Base-by-base conservation (phyloP, 2,113 vertebrate genomes). In the Pionites leucogaster region DNA sequence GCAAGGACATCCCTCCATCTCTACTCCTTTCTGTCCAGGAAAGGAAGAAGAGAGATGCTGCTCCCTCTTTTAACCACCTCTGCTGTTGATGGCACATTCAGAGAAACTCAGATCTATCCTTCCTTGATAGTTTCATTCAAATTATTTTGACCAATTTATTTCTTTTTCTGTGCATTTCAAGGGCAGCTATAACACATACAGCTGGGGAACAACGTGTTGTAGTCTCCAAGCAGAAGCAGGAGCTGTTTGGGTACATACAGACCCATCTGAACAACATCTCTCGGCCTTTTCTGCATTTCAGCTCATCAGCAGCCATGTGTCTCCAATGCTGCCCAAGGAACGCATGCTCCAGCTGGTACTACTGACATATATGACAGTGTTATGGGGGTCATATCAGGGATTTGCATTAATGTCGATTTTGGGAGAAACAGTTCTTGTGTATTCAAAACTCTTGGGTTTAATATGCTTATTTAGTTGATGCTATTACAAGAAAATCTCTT, bases 221-320 rank as follows among this genome's bases (percentile, higher is more conserved):
- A 53, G 59, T n/a, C 65, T 33, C 17, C 41, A 23, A 84, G 70
- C 47, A 62, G 78, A 82, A 70, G 37, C 60, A 57, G 86, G 57
- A 87, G 74, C 14, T 76, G 39, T 69, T 8, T 87, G 86, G 55
- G 52, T 37, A 13, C 10, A 13, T 11, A 4, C 1, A 15, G 44
- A 55, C 20, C 12, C 22, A 17, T 11, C 49, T 25, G 15, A 85
- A 22, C 18, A 53, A 2, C 16, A 62, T 17, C 25, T 70, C 80
- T 55, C 49, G 46, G 37, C 35, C 33, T 63, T 77, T 65, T 15
- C n/a, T 69, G 37, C 19, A 4, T 10, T 33, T 60, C 90, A 88
- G 39, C 41, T 49, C 70, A 11, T 7, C 52, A 46, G 37, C 5
- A 11, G 33, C 27, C 2, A 0, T 7, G 16, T 18, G 19, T 13